phyloP scores from a whole-genome alignment of 2,797 vertebrate species.

The Natrix natrix region DNA sequence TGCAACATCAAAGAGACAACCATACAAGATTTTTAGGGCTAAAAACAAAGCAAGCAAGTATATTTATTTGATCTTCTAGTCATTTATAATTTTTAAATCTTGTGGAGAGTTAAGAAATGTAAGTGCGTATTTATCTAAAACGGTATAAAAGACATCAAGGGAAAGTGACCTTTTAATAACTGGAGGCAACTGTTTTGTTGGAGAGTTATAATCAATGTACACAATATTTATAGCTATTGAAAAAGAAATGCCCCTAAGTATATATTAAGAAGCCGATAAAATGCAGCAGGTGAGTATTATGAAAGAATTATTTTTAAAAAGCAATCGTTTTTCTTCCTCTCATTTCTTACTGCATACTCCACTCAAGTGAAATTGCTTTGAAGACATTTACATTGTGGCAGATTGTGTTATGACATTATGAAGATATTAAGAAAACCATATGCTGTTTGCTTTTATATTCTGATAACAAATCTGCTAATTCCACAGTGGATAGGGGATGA shows the following conservation, averaged over 20 bases:
- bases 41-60: slow-evolving; percentile 53
- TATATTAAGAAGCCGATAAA: background rate
- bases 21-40: slow-evolving; percentile 53
- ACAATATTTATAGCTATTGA: slow-evolving; percentile 32
- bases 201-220: slow-evolving; percentile 39
- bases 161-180: slow-evolving; percentile 56
- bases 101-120: slow-evolving; percentile 61
- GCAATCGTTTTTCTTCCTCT: slow-evolving; percentile 12
- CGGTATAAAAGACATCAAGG: slow-evolving; percentile 41
- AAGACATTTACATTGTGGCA: slow-evolving; percentile 45
- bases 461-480: slow-evolving; percentile 45
- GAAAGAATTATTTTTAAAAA: slow-evolving; percentile 9
- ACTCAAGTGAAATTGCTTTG: slow-evolving; percentile 37
- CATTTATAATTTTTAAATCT: slow-evolving; percentile 59
- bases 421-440: slow-evolving; percentile 49
- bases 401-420: slow-evolving; percentile 43
- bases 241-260: background rate
- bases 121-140: slow-evolving; percentile 44
- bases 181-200: slow-evolving; percentile 45
- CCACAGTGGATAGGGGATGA: slow-evolving; percentile 25
- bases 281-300: background rate
- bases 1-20: slow-evolving; percentile 63
- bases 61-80: slow-evolving; percentile 65
- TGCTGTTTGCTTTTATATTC: slow-evolving; percentile 52
- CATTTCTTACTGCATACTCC: background rate